Conservation (phyloP, 2,888 invertebrate genomes). For the Acrobasis consociella region DNA sequence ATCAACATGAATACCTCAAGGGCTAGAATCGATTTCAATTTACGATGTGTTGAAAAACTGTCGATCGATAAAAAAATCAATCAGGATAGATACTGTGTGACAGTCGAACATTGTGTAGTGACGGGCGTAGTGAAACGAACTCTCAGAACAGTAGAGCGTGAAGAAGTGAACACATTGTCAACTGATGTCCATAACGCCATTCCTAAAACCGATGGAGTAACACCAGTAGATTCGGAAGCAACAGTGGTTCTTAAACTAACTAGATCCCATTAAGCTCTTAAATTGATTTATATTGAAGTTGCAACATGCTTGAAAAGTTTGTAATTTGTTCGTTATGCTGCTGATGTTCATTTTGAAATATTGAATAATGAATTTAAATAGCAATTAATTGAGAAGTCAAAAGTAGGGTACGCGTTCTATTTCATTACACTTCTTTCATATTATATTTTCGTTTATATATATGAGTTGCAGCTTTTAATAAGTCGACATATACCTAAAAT, state of each 20-base stretch:
- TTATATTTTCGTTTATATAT: too few relatives aligned
- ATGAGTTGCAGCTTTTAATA: too few relatives aligned
- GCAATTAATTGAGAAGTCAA: too few relatives aligned
- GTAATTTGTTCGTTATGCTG: not conserved
- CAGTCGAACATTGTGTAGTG: conserved; percentile 66
- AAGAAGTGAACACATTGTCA: conserved; percentile 67
- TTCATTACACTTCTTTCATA: too few relatives aligned
- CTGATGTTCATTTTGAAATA: not conserved
- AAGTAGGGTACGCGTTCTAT: too few relatives aligned
- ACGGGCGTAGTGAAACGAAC: conserved; percentile 69
- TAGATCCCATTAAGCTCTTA: conserved; percentile 6
- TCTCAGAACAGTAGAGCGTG: conserved; percentile 67
- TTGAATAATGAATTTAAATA: too few relatives aligned
- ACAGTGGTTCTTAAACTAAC: conserved; percentile 53
- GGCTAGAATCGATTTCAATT: conserved; percentile 72
- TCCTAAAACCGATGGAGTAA: conserved; percentile 44
- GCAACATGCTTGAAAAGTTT: not conserved
- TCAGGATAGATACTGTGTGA: conserved; percentile 73
- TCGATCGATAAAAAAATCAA: conserved; percentile 70
- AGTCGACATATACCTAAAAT: too few relatives aligned
- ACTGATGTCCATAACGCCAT: conserved; percentile 61
- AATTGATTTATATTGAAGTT: conserved; percentile 7
- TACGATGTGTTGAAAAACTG: conserved; percentile 58
- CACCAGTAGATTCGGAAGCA: conserved; percentile 42
- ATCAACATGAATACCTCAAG: conserved; percentile 53